Evolutionary conservation across 2,113 vertebrate species (phyloP), one percentile per base, ranked within the genome.

Genomic region (Centropus bengalensis): DNA sequence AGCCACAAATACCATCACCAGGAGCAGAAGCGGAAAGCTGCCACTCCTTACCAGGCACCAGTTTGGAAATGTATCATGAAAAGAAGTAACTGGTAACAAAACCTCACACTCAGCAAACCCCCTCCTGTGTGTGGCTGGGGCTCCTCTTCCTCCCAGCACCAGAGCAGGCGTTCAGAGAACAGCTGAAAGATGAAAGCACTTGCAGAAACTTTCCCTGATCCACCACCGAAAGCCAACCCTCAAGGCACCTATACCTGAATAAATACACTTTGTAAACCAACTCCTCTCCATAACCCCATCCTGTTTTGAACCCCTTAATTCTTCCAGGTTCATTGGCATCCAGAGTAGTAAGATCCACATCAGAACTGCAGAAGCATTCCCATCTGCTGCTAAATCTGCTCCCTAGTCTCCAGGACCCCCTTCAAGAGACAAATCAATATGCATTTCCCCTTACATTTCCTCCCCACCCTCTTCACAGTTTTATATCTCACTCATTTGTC

Each of bases 111-210:
- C 45, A 27, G 14, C 8, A 10, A 90, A 69, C 5, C 18, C n/a
- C 17, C 24, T 85, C 38, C 26, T 63, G 38, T 28, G 6, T 4
- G 26, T 30, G 23, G 28, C 23, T 68, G 45, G 73, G 67, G 30
- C 38, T 5, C 6, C 14, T 79, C 23, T 23, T 14, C 3, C 6
- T 3, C 2, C 5, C 24, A 40, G 11, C 23, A 45, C 13, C 62
- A 40, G 22, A 82, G 60, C 14, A 64, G 22, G 15, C 68, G 58
- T 52, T 63, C 4, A 9, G 51, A 83, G 42, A 54, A 77, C 0
- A 1, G 36, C 28, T 62, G 14, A 21, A 23, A 2, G 6, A 90
- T 74, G 45, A 47, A 15, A 47, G 45, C 19, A 47, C 0, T 0
- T 45, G 79, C 28, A 74, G 18, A 45, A 28, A 5, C 55, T 18